Evolutionary conservation across 2,888 invertebrate genomes (phyloP).

Genomic region (Phania funesta): DNA sequence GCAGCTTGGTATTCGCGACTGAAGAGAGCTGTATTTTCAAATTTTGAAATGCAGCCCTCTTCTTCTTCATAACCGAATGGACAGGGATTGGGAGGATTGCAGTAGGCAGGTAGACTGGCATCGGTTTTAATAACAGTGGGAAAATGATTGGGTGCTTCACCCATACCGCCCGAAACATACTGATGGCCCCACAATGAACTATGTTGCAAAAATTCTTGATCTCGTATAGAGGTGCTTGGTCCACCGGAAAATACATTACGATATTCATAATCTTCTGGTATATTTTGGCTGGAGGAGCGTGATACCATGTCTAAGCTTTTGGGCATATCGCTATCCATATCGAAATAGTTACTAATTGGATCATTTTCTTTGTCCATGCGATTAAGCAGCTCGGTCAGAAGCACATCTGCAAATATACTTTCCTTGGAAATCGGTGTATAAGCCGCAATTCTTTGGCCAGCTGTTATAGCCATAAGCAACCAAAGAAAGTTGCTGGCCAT

Average conservation of each 20-base stretch:
- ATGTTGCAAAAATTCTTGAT: slow-evolving; percentile 93
- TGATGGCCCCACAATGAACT: slow-evolving; percentile 89
- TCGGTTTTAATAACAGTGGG: slow-evolving; percentile 91
- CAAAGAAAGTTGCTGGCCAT: slow-evolving; percentile 43
- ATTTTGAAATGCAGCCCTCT: slow-evolving; percentile 88
- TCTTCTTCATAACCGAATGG: slow-evolving; percentile 90
- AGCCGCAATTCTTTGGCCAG: slow-evolving; percentile 48
- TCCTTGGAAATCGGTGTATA: slow-evolving; percentile 80
- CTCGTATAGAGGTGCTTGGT: slow-evolving; percentile 88
- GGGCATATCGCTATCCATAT: slow-evolving; percentile 76
- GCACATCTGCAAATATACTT: slow-evolving; percentile 85
- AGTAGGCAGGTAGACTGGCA: slow-evolving; percentile 96
- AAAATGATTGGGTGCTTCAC: slow-evolving; percentile 82
- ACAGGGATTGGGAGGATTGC: slow-evolving; percentile 99
- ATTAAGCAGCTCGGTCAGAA: slow-evolving; percentile 88
- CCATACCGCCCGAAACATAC: slow-evolving; percentile 88
- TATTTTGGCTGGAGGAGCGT: slow-evolving; percentile 83
- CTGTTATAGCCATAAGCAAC: slow-evolving; percentile 47
- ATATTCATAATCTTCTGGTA: slow-evolving; percentile 86
- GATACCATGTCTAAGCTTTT: slow-evolving; percentile 80
- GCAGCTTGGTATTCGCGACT: slow-evolving; percentile 95
- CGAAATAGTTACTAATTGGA: slow-evolving; percentile 82
- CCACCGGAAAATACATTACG: slow-evolving; percentile 84
- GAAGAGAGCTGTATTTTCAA: slow-evolving; percentile 97
- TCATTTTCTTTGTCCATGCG: slow-evolving; percentile 89